Evolutionary conservation across 2,888 invertebrate species (phyloP).

Genomic region (Periphyllus acericola): DNA sequence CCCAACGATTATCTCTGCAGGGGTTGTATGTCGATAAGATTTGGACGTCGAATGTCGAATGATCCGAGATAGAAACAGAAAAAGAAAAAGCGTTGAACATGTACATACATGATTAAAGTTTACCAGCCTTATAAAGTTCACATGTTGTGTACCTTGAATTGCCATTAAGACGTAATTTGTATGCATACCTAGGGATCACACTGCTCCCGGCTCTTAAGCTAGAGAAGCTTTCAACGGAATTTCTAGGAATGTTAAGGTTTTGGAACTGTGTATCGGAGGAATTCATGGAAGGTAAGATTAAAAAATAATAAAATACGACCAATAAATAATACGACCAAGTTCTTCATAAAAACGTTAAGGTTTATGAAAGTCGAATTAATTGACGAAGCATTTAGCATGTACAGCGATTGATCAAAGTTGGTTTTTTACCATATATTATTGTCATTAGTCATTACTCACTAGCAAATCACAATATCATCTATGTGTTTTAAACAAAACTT

Average conservation of each 20-base stretch:
- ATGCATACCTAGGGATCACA: background rate
- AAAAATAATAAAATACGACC: too few relatives aligned
- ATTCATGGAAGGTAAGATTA: too few relatives aligned
- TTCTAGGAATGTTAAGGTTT: background rate
- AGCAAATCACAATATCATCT: too few relatives aligned
- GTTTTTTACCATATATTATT: too few relatives aligned
- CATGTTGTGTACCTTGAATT: background rate
- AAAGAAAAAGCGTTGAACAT: background rate
- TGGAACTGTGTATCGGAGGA: background rate
- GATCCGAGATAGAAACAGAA: background rate
- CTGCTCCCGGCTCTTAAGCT: background rate
- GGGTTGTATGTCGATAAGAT: background rate
- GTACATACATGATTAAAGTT: background rate
- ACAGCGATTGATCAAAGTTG: too few relatives aligned
- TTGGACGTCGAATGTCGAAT: background rate
- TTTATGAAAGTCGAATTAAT: too few relatives aligned
- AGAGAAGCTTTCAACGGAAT: background rate
- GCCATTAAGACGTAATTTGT: background rate
- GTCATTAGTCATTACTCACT: too few relatives aligned
- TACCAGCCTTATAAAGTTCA: background rate
- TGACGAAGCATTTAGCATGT: too few relatives aligned
- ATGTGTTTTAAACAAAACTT: too few relatives aligned
- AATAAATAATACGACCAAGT: too few relatives aligned
- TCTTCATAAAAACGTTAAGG: too few relatives aligned
- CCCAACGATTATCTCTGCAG: background rate